Conservation (phyloP, 2,113 vertebrate species). For the Heliornis fulica region DNA sequence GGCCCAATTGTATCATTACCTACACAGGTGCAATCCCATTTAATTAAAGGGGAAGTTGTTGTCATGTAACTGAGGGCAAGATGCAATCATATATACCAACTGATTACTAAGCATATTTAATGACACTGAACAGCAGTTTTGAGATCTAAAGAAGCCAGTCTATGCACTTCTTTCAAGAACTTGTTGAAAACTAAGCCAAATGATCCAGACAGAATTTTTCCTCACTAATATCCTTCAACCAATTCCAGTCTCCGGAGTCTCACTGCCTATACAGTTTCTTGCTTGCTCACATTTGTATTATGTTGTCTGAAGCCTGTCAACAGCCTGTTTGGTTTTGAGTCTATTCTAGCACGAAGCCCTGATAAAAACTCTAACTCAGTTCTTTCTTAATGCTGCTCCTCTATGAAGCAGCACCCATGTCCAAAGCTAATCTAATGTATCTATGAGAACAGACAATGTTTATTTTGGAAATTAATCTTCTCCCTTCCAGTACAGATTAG, state of each 20-base stretch:
- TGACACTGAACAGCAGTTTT: constrained; percentile 1
- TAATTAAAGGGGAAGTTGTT: constrained; percentile 61
- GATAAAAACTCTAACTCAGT: background rate
- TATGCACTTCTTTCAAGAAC: background rate
- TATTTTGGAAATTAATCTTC: background rate
- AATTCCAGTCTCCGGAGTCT: background rate
- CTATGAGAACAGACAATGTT: background rate
- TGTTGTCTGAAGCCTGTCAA: background rate
- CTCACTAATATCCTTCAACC: background rate
- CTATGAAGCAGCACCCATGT: background rate
- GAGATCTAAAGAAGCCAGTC: background rate
- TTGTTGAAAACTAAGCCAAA: background rate
- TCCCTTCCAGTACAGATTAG: background rate
- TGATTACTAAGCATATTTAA: constrained; percentile 48
- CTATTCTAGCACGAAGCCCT: background rate
- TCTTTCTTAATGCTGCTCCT: background rate
- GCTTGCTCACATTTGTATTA: background rate
- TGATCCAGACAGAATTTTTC: background rate
- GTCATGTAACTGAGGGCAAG: constrained; percentile 32
- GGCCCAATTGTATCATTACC: constrained; percentile 11
- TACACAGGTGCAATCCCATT: constrained; percentile 42
- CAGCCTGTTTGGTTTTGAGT: background rate
- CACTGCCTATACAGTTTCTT: background rate
- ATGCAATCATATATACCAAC: constrained; percentile 11
- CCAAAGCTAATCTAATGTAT: background rate